Conservation (phyloP, 1,140 invertebrate species). For the Drosophila varians region DNA sequence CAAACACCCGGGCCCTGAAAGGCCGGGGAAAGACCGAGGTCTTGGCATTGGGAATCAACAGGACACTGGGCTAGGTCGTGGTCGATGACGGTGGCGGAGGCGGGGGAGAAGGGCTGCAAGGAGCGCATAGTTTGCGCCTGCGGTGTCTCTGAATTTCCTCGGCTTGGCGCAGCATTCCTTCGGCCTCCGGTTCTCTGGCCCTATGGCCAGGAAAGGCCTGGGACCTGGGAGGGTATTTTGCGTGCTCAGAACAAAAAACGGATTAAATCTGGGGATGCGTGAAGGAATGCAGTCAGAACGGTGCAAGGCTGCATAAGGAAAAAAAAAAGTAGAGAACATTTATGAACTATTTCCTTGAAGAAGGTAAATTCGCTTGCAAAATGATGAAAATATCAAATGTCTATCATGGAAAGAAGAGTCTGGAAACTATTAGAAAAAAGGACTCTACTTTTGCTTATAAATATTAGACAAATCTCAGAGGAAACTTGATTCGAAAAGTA, state of each 20-base stretch:
- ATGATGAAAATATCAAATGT: background rate
- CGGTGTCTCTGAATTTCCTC: slow-evolving; percentile 12
- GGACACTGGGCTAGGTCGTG: slow-evolving; percentile 2
- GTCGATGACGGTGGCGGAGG: too few relatives aligned
- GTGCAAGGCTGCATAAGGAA: background rate
- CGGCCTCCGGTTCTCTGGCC: background rate
- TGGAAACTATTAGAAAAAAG: background rate
- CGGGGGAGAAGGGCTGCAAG: background rate
- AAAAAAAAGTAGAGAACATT: background rate
- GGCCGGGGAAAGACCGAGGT: slow-evolving; percentile 17
- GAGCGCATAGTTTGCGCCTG: slow-evolving; percentile 15
- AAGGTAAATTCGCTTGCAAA: background rate
- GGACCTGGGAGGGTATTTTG: slow-evolving; percentile 14
- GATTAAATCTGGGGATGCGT: slow-evolving; percentile 51
- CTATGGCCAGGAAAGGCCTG: slow-evolving; percentile 9
- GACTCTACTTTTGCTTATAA: background rate
- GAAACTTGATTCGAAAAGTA: too few relatives aligned
- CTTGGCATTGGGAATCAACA: slow-evolving; percentile 28
- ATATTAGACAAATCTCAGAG: too few relatives aligned
- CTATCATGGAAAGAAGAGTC: background rate
- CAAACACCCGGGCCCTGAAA: slow-evolving; percentile 18
- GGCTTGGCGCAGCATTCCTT: background rate
- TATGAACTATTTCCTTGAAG: background rate
- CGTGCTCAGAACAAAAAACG: slow-evolving; percentile 49
- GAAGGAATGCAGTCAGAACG: slow-evolving; percentile 40